These are phyloP conservation scores for Argyrosomus japonicus DNA, from an alignment of 2,113 vertebrate genomes.

Conservation along the genomic window DNA sequence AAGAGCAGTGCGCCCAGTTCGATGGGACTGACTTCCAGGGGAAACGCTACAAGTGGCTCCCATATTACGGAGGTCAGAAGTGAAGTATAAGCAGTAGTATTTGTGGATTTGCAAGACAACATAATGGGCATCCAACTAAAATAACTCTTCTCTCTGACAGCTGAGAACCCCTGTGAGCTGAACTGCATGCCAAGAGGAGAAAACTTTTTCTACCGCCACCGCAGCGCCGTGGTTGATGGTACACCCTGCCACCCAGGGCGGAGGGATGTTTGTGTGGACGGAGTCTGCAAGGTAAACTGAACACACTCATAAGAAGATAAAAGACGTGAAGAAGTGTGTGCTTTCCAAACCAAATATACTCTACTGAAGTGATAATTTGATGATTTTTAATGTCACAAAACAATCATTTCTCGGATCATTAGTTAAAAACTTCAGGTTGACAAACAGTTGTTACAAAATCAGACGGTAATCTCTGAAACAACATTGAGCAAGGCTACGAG, in stretches of 20 bases:
- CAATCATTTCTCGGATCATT: neutral
- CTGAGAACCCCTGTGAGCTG: conserved; percentile 93
- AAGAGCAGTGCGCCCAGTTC: conserved; percentile 92
- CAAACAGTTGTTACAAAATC: neutral
- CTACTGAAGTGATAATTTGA: neutral
- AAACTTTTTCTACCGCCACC: conserved; percentile 94
- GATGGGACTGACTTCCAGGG: conserved; percentile 92
- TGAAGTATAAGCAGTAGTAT: neutral
- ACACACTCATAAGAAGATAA: neutral
- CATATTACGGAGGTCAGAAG: conserved; percentile 91
- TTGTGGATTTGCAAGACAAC: neutral
- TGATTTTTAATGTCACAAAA: neutral
- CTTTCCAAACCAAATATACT: neutral
- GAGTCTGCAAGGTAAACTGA: conserved; percentile 88
- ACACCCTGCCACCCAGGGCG: conserved; percentile 93
- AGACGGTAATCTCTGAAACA: neutral
- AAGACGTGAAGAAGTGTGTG: neutral
- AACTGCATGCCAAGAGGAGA: conserved; percentile 97
- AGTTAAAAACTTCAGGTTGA: neutral
- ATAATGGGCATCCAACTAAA: neutral
- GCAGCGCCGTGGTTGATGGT: conserved; percentile 89
- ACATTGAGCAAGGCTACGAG: too few species aligned
- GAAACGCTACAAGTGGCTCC: conserved; percentile 92
- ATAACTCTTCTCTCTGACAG: conserved; percentile 70
- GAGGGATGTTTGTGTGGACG: conserved; percentile 90